phyloP scores from a whole-genome alignment of 2,797 vertebrate species.

The Eulemur mongoz region DNA sequence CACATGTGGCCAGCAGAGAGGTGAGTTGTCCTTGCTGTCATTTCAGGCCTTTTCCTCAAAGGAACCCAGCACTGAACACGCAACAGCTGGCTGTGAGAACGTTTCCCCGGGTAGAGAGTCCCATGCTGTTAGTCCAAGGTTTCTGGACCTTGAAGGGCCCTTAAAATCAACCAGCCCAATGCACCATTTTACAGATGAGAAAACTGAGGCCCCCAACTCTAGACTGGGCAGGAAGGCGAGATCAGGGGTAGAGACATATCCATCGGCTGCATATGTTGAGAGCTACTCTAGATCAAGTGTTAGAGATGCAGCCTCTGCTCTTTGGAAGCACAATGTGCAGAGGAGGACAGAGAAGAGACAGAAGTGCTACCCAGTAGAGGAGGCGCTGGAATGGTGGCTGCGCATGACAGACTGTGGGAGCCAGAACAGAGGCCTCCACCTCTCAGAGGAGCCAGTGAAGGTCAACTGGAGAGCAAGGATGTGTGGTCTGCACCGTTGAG shows the following conservation, averaged over 20 bases:
- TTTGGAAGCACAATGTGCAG: neutral
- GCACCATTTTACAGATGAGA: neutral
- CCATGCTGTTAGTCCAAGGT: neutral
- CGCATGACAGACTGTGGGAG: fast-evolving
- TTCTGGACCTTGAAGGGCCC: neutral
- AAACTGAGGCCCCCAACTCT: neutral
- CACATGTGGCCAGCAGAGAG: neutral
- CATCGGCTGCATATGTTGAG: neutral
- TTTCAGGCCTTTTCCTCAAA: neutral
- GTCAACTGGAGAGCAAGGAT: neutral
- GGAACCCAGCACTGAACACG: neutral
- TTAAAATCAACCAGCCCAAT: neutral
- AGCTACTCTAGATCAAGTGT: too few species aligned
- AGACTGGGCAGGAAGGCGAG: neutral
- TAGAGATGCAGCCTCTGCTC: neutral
- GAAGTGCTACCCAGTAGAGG: neutral
- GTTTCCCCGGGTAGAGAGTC: neutral
- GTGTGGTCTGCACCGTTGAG: neutral
- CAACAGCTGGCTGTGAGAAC: neutral
- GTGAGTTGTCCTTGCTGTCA: neutral
- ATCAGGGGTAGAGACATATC: neutral
- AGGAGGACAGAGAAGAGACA: neutral
- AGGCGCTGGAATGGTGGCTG: fast-evolving
- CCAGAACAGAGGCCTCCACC: neutral
- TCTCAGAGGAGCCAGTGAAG: neutral